These are phyloP conservation scores for Uloborus plumipes DNA, from an alignment of 2,888 invertebrate genomes.

Conservation along the genomic window DNA sequence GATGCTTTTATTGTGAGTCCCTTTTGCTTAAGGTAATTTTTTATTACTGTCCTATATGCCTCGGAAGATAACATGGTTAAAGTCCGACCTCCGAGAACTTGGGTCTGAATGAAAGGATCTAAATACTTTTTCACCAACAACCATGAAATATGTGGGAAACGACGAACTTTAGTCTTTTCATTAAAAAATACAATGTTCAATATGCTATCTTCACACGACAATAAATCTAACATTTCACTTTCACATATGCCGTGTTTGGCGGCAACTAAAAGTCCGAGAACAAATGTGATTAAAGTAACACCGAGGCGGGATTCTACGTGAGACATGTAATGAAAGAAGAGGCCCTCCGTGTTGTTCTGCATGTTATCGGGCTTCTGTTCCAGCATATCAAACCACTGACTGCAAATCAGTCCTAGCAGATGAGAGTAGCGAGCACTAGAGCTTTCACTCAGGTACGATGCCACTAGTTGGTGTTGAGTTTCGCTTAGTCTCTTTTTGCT, in stretches of 20 bases:
- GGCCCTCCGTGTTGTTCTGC: slow-evolving; percentile 47
- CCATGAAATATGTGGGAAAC: slow-evolving; percentile 56
- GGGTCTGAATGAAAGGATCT: slow-evolving; percentile 46
- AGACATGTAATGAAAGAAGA: slow-evolving; percentile 44
- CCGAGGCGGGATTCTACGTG: slow-evolving; percentile 60
- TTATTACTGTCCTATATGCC: slow-evolving; percentile 56
- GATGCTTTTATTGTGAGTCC: slow-evolving; percentile 33
- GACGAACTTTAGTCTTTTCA: slow-evolving; percentile 32
- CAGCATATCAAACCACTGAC: slow-evolving; percentile 37
- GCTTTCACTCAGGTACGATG: slow-evolving; percentile 33
- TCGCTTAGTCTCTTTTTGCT: slow-evolving; percentile 38
- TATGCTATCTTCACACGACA: slow-evolving; percentile 71
- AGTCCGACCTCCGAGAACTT: slow-evolving; percentile 57
- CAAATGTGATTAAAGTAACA: slow-evolving; percentile 69
- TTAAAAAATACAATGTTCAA: slow-evolving; percentile 67
- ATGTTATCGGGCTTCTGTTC: slow-evolving; percentile 25
- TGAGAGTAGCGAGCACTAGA: slow-evolving; percentile 40
- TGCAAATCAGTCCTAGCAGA: slow-evolving; percentile 34
- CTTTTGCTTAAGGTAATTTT: slow-evolving; percentile 43
- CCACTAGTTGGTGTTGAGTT: slow-evolving; percentile 27
- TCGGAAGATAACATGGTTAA: slow-evolving; percentile 51
- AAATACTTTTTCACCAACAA: slow-evolving; percentile 39
- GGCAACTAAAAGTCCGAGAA: slow-evolving; percentile 81
- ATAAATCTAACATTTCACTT: slow-evolving; percentile 80
- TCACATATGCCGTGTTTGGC: slow-evolving; percentile 84